Evolutionary conservation across 2,113 vertebrate species (phyloP), one percentile per base, ranked within the genome.

Genomic region (Grallaria varia): DNA sequence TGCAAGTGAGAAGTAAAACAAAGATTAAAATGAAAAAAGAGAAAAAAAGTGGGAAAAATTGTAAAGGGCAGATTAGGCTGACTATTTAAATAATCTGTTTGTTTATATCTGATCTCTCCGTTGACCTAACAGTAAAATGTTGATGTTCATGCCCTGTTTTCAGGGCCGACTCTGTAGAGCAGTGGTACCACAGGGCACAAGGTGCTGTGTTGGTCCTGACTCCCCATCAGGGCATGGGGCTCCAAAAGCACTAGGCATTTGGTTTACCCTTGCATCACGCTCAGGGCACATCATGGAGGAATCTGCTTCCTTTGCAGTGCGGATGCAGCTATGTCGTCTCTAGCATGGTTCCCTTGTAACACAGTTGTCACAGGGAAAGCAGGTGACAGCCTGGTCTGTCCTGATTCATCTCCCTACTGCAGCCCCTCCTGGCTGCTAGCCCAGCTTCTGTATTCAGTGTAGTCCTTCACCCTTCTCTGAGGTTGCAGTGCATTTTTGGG

Each of bases 201-300:
- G 13, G 40, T 1, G 2, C 28, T 30, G 53, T 40, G 39, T 37
- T 59, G 22, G 16, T 84, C 33, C 18, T 1, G 2, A 4, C 9
- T 63, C 39, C 42, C 8, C 1, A 0, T 22, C 31, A 69, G 24
- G 28, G 16, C 30, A 44, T 1, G 2, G 8, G 37, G 4, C 9
- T 86, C n/a, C 37, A 56, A 45, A 59, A 33, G 17, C 19, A n/a
- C 28, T 28, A n/a, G 25, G 28, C 12, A 19, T 25, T 62, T 47
- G 9, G 6, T 56, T 85, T 3, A 3, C 9, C 6, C 2, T 55
- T 49, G 22, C 2, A 0, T 40, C 50, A 33, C 28, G 52, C 16
- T 7, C 28, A 42, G 39, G 35, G 9, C 6, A 9, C 27, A 25
- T 35, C 7, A 28, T 1, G 27, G 31, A 84, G 42, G 20, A 55